Base-by-base conservation (phyloP, 2,113 vertebrate species). In the Calyptommatus sinebrachiatus region DNA sequence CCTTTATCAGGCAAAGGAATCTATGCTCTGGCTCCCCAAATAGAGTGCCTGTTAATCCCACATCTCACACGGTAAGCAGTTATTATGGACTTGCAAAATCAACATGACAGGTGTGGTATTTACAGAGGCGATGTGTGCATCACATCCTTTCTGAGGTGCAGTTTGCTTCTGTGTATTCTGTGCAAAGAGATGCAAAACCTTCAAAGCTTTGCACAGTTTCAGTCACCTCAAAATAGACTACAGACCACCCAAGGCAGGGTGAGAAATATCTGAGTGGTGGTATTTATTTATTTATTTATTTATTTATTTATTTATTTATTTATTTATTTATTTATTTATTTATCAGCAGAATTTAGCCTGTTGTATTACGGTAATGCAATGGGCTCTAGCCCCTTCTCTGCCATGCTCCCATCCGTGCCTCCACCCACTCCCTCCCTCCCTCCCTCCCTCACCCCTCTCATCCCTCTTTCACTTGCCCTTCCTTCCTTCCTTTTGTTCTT, bases 1-100 rank as follows among this genome's bases (percentile, higher is more conserved):
- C n/a, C 26, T 29, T 76, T 50, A 76, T 66, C 62, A 21, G 12
- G 75, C 75, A 66, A 48, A 48, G 62, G 12, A 66, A 76, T 76
- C 41, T 48, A n/a, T 20, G 26, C 75, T 41, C 41, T 48, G 41
- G 62, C 20, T 48, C 62, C n/a, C 16, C 7, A 22, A 35, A 76
- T 50, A 22, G 1, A 22, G 75, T 26, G 66, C 45, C 26, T 67
- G 4, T 29, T 76, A 66, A 66, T 48, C 45, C 18, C 48, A 5
- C 26, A n/a, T 46, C 16, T 66, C 61, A 48, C 16, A 18, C 35
- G 1, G 35, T 11, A 46, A 20, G n/a, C 4, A 63, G 11, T 66
- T 62, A 75, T 62, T 62, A 62, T 22, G 22, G 29, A 35, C 31
- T 18, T 18, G 31, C 29, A 8, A 10, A 28, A 62, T n/a, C 60